phyloP scores from a whole-genome alignment of 2,113 vertebrate genomes.

The Saccopteryx leptura region DNA sequence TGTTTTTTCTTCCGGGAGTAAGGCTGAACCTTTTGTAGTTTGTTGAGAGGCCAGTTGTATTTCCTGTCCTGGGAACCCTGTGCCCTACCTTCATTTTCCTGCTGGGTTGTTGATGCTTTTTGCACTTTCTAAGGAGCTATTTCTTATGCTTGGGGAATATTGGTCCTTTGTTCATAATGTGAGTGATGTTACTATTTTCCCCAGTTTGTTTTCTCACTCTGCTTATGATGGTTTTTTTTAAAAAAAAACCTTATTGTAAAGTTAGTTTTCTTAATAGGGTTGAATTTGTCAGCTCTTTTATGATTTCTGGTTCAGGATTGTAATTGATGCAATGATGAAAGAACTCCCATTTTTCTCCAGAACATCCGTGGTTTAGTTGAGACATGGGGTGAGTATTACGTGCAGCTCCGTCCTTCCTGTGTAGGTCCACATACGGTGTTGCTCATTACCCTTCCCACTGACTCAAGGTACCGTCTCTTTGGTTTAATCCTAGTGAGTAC shows the following conservation, averaged over 20 bases:
- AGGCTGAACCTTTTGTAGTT: neutral
- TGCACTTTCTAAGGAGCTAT: neutral
- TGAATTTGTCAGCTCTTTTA: neutral
- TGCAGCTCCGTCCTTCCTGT: too few relatives aligned
- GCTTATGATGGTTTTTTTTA: neutral
- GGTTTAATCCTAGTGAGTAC: too few relatives aligned
- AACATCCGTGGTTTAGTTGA: neutral
- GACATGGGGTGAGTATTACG: neutral
- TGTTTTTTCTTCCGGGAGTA: neutral
- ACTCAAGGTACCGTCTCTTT: accelerated
- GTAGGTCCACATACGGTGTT: too few relatives aligned
- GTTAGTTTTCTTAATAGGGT: neutral
- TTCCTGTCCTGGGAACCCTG: neutral
- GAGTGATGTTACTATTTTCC: slow-evolving; percentile 45
- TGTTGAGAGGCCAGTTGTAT: neutral
- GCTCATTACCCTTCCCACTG: neutral
- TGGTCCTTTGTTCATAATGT: neutral
- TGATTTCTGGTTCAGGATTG: neutral
- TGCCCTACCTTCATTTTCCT: neutral
- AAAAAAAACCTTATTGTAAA: slow-evolving; percentile 2
- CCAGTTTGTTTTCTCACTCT: slow-evolving; percentile 20
- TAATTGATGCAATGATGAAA: neutral
- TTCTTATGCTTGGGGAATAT: neutral
- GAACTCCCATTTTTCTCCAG: neutral
- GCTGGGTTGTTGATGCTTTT: neutral